phyloP scores from a whole-genome alignment of 1,140 invertebrate genomes.

The Phenacoccus solenopsis region DNA sequence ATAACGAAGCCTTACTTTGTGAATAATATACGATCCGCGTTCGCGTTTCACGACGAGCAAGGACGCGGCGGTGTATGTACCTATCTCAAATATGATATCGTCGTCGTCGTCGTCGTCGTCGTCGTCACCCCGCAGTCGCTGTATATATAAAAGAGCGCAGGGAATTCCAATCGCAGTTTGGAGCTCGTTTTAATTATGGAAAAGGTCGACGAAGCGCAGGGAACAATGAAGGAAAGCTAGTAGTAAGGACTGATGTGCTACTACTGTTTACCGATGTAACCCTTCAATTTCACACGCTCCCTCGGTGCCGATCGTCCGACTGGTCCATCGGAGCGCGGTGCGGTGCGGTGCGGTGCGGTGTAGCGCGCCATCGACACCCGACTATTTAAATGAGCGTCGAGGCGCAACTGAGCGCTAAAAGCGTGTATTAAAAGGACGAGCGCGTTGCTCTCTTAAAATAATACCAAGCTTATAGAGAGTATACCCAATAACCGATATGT shows the following conservation, averaged over 20 bases:
- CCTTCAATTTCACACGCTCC: slow-evolving; percentile 8
- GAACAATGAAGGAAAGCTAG: slow-evolving; percentile 6
- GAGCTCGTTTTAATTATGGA: slow-evolving; percentile 8
- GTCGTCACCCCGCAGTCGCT: background rate
- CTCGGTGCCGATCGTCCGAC: too few relatives aligned
- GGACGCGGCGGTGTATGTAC: too few relatives aligned
- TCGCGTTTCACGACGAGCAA: too few relatives aligned
- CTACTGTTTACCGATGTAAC: slow-evolving; percentile 11
- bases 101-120: background rate
- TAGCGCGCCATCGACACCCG: background rate
- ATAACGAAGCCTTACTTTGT: background rate
- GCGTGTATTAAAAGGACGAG: too few relatives aligned
- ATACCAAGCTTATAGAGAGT: too few relatives aligned
- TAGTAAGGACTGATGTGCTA: slow-evolving; percentile 14
- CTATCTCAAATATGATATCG: background rate
- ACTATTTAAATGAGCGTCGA: background rate
- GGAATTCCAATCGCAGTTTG: background rate
- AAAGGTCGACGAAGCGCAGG: background rate
- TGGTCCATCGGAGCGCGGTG: too few relatives aligned
- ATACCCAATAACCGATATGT: too few relatives aligned
- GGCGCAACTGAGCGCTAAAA: too few relatives aligned
- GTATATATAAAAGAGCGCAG: background rate
- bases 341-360: too few relatives aligned
- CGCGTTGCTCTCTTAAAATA: too few relatives aligned
- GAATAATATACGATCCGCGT: background rate